Percentiles rank a stretch among this genome's conserved stretches.
phyloP scores from a whole-genome alignment of 1,140 invertebrate genomes.

The Drosophila equinoxialis region DNA sequence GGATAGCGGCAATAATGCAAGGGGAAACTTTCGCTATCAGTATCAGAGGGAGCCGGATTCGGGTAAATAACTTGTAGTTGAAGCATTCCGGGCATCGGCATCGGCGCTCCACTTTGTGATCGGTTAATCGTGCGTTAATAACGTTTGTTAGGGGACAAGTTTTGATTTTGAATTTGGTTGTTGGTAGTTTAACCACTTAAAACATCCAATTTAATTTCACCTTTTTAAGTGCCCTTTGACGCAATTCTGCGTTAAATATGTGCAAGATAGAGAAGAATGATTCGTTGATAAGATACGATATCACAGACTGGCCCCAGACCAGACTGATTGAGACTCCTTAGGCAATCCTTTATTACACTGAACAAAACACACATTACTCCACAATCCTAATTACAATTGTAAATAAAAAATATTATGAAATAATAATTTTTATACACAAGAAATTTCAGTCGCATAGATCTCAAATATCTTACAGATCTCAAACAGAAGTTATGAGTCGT shows the following conservation, averaged over 20 bases:
- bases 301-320: constrained; percentile 3
- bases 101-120: neutral
- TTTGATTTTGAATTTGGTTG: neutral
- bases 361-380: neutral
- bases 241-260: neutral
- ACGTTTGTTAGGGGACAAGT: neutral
- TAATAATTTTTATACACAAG: too few relatives aligned
- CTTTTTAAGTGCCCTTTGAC: neutral
- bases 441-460: too few relatives aligned
- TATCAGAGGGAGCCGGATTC: neutral
- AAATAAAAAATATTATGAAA: too few relatives aligned
- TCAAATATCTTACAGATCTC: too few relatives aligned
- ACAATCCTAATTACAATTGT: neutral
- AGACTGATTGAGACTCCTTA: neutral
- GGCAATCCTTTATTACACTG: constrained; percentile 2
- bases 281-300: constrained; percentile 10
- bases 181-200: neutral
- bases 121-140: neutral
- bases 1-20: neutral
- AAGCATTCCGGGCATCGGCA: neutral
- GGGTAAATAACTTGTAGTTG: neutral
- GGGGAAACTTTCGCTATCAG: constrained; percentile 3
- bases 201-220: neutral
- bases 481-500: too few relatives aligned
- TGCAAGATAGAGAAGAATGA: neutral